These are phyloP conservation scores for Pteromalus puparum DNA, from an alignment of 1,140 invertebrate species.

Conservation along the genomic window DNA sequence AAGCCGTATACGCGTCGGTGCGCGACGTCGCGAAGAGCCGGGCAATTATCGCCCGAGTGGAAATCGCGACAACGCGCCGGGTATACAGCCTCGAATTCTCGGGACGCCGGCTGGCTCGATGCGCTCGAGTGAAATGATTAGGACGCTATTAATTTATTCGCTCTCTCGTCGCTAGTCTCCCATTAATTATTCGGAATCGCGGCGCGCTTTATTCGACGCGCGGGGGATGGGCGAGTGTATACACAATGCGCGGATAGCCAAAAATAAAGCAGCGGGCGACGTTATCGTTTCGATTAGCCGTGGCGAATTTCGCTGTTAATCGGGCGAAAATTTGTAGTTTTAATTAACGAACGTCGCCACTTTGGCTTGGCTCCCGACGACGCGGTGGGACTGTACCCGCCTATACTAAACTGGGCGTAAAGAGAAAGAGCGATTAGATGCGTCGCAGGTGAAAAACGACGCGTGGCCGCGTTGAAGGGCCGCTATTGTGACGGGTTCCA, in stretches of 20 bases:
- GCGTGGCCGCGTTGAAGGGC: not conserved
- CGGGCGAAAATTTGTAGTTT: not conserved
- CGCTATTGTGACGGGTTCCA: too few relatives aligned
- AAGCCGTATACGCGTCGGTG: not conserved
- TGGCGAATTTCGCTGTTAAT: not conserved
- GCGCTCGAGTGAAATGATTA: not conserved
- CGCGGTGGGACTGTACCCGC: not conserved
- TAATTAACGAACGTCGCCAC: not conserved
- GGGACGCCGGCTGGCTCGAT: not conserved
- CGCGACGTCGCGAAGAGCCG: not conserved
- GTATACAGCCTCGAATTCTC: not conserved
- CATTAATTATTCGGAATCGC: not conserved
- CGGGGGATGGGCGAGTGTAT: too few relatives aligned
- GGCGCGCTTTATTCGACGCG: too few relatives aligned
- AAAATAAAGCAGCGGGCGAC: not conserved
- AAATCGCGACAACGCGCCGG: not conserved
- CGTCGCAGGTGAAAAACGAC: not conserved
- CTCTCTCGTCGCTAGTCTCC: too few relatives aligned
- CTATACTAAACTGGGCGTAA: not conserved
- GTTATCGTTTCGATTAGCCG: not conserved
- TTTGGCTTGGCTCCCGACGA: not conserved
- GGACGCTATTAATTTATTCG: not conserved
- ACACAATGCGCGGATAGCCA: not conserved
- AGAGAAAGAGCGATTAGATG: not conserved
- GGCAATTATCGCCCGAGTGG: not conserved